These are phyloP conservation scores for Leptopterna dolabrata DNA, from an alignment of 2,888 invertebrate species.

Conservation along the genomic window DNA sequence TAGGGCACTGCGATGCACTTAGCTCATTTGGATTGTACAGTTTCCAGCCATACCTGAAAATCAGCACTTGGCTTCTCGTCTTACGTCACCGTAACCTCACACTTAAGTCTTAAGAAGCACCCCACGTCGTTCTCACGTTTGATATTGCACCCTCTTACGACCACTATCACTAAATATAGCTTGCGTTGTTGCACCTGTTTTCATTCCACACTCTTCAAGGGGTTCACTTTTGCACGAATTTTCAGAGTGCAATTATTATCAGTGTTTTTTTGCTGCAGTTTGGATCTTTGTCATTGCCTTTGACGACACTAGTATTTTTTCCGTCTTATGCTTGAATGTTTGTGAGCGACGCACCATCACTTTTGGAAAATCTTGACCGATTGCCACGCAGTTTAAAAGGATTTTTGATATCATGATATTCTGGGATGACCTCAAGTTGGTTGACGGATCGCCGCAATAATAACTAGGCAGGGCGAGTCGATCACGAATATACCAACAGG, in stretches of 20 bases:
- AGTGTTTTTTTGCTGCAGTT: background rate
- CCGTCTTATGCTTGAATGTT: slow-evolving; percentile 1
- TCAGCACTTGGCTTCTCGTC: background rate
- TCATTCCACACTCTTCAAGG: background rate
- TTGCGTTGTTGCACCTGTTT: background rate
- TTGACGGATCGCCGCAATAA: too few species aligned
- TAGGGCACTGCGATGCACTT: background rate
- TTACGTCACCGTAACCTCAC: background rate
- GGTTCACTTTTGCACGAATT: background rate
- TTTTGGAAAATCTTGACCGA: background rate
- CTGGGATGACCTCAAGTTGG: too few species aligned
- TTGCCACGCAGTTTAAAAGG: background rate
- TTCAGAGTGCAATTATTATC: too few species aligned
- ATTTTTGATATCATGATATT: too few species aligned
- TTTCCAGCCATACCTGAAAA: background rate
- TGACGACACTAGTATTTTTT: background rate
- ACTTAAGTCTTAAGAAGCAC: background rate
- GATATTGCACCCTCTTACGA: background rate
- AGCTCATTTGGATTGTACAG: background rate
- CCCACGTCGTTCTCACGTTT: background rate
- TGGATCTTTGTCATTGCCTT: background rate
- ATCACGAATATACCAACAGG: too few species aligned
- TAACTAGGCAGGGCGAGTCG: too few species aligned
- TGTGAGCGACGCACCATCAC: background rate
- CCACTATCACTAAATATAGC: background rate